A percentile compares a stretch with the other conserved stretches of the same genome.
Evolutionary conservation across 2,797 vertebrate genomes (phyloP).

Genomic region (Vespertilio murinus): DNA sequence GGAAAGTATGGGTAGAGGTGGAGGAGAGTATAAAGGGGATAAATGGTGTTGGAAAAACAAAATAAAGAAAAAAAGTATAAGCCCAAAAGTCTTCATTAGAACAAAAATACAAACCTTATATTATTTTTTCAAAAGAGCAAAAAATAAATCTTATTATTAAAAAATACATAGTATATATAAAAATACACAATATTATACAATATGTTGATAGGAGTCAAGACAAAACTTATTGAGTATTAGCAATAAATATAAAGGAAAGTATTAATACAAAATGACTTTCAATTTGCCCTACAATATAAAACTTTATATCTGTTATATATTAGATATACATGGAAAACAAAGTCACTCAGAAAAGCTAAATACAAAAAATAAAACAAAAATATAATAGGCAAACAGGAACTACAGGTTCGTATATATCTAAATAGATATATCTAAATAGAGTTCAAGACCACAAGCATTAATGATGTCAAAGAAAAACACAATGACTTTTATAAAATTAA

Average conservation of each 20-base stretch:
- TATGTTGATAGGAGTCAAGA: background rate
- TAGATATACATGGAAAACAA: background rate
- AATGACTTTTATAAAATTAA: background rate
- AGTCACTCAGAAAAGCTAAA: background rate
- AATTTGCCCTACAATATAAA: background rate
- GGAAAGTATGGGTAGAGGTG: too few species aligned
- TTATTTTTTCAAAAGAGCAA: background rate
- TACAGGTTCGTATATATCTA: background rate
- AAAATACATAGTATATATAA: background rate
- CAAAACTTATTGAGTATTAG: background rate
- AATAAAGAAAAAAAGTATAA: background rate
- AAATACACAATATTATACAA: background rate
- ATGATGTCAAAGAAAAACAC: background rate
- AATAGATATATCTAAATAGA: background rate
- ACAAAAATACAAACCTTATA: slow-evolving; percentile 1
- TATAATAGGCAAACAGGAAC: background rate
- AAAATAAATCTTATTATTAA: background rate
- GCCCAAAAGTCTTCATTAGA: background rate
- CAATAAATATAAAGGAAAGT: background rate
- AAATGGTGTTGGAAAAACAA: too few species aligned
- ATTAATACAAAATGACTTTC: background rate
- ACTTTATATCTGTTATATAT: background rate
- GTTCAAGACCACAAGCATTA: background rate
- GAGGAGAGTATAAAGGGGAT: too few species aligned
- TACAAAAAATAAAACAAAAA: background rate